phyloP scores from a whole-genome alignment of 2,797 vertebrate species.

The Petrocephalus sullivani region DNA sequence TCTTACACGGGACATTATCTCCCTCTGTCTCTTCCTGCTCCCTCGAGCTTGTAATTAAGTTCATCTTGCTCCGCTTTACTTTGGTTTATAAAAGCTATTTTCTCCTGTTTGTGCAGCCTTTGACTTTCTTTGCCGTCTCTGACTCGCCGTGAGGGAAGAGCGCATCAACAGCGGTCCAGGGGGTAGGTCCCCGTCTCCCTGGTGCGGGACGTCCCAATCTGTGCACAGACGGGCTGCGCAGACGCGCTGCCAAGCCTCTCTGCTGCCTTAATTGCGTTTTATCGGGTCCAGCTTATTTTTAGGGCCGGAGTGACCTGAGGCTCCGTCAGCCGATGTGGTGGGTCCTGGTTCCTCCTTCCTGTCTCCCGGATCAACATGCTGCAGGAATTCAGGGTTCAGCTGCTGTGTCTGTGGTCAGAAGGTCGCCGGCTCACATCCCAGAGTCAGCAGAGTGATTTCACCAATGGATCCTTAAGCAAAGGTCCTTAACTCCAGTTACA shows the following conservation, averaged over 20 bases:
- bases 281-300: not conserved
- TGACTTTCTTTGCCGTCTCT: not conserved
- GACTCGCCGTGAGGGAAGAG: not conserved
- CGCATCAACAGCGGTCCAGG: not conserved
- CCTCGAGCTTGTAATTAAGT: not conserved
- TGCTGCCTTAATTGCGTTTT: not conserved
- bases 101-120: not conserved
- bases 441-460: not conserved
- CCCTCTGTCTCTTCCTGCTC: not conserved
- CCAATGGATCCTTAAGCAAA: not conserved
- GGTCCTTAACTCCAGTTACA: not conserved
- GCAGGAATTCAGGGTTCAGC: not conserved
- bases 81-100: not conserved
- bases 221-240: not conserved
- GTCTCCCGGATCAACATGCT: not conserved
- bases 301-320: not conserved
- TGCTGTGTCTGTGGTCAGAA: not conserved
- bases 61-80: not conserved
- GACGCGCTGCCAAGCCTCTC: not conserved
- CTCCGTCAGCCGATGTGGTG: not conserved
- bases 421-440: not conserved
- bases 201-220: not conserved
- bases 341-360: not conserved
- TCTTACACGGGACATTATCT: not conserved
- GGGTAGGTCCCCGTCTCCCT: not conserved